Percentiles rank a stretch among this genome's conserved stretches.
These are phyloP conservation scores for Cantharis nigra DNA, from an alignment of 2,888 invertebrate genomes.

Conservation along the genomic window DNA sequence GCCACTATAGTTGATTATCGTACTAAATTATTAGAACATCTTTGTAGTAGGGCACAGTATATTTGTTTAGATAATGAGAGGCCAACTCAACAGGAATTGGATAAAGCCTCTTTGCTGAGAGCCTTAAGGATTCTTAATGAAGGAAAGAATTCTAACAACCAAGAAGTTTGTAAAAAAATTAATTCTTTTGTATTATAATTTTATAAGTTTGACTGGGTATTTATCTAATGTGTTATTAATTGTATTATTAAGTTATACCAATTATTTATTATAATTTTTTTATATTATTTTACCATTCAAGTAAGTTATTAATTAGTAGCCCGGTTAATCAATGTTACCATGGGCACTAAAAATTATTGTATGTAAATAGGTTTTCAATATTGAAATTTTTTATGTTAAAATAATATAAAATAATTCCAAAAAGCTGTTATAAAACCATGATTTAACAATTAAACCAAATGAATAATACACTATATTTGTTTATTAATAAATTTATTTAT, in stretches of 20 bases:
- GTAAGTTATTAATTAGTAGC: not conserved
- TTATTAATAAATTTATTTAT: not conserved
- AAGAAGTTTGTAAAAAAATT: not conserved
- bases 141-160: constrained; percentile 49
- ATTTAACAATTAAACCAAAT: not conserved
- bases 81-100: constrained; percentile 85
- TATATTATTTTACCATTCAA: not conserved
- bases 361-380: not conserved
- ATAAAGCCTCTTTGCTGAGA: constrained; percentile 88
- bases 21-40: constrained; percentile 85
- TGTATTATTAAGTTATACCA: not conserved
- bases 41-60: constrained; percentile 81
- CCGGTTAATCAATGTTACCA: not conserved
- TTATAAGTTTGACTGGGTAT: not conserved
- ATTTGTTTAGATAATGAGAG: constrained; percentile 87
- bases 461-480: not conserved
- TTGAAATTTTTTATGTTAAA: not conserved
- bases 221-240: not conserved
- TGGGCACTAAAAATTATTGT: not conserved
- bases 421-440: not conserved
- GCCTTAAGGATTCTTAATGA: constrained; percentile 78
- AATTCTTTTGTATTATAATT: constrained; percentile 10
- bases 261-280: not conserved
- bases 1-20: constrained; percentile 87
- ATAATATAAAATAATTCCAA: not conserved